Conservation (phyloP, 2,113 vertebrate species). For the Neolamprologus kungweensis region DNA sequence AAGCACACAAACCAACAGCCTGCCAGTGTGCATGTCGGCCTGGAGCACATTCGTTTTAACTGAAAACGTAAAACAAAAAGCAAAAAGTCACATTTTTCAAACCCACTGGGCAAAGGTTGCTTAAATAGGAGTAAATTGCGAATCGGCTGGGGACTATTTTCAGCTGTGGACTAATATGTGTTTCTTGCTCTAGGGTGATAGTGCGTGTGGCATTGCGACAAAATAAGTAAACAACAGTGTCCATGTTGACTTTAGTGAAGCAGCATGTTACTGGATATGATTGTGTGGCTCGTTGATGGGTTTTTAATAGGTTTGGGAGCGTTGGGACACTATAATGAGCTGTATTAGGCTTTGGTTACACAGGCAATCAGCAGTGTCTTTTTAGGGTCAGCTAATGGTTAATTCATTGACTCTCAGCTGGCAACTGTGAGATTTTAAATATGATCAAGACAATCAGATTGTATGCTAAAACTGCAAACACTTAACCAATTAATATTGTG, state of each 20-base stretch:
- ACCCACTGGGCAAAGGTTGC: not conserved
- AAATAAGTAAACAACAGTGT: not conserved
- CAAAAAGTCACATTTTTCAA: not conserved
- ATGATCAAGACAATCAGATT: not conserved
- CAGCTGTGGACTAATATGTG: not conserved
- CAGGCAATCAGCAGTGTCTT: not conserved
- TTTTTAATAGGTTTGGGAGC: not conserved
- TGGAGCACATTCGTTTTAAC: not conserved
- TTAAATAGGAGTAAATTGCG: not conserved
- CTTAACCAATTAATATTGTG: not conserved
- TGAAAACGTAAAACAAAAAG: not conserved
- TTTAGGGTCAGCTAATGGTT: not conserved
- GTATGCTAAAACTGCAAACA: not conserved
- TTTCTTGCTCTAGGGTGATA: not conserved
- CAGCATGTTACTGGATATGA: not conserved
- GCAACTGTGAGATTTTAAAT: not conserved
- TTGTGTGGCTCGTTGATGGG: not conserved
- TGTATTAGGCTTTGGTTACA: not conserved
- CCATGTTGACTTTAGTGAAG: not conserved
- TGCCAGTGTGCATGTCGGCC: not conserved
- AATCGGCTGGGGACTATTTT: not conserved
- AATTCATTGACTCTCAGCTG: not conserved
- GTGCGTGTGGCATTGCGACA: not conserved
- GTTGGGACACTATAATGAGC: not conserved
- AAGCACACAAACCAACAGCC: not conserved